Evolutionary conservation across 2,888 invertebrate species (phyloP).

Genomic region (Theretra japonica): DNA sequence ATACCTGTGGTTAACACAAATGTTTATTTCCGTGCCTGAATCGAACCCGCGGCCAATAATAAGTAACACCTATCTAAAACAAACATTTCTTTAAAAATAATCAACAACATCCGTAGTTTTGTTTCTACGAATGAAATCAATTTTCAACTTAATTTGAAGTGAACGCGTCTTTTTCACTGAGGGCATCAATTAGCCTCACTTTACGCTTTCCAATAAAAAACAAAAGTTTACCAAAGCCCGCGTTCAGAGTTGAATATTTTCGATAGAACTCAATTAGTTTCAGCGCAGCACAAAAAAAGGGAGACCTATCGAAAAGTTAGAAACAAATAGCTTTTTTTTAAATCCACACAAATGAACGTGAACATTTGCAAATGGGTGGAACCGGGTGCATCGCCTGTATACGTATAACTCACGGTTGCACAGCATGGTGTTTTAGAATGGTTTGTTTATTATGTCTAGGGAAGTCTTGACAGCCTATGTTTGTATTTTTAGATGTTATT

Average conservation of each 20-base stretch:
- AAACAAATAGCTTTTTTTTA: constrained; percentile 33
- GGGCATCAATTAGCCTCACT: constrained; percentile 3
- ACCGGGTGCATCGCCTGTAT: background rate
- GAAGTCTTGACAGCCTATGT: too few species aligned
- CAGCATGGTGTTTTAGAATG: background rate
- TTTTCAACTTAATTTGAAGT: background rate
- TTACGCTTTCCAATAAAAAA: constrained; percentile 36
- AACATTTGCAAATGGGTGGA: background rate
- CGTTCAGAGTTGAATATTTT: constrained; percentile 15
- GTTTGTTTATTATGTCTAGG: background rate
- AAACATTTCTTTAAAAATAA: too few species aligned
- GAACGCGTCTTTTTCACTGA: constrained; percentile 30
- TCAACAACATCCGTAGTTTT: too few species aligned
- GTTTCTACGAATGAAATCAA: background rate
- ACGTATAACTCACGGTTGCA: background rate
- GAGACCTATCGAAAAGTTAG: constrained; percentile 30
- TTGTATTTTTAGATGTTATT: too few species aligned
- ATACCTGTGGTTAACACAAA: too few species aligned
- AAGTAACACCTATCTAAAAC: too few species aligned
- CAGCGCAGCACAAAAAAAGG: constrained; percentile 28
- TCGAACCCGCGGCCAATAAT: too few species aligned
- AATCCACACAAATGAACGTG: constrained; percentile 33
- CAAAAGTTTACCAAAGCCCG: constrained; percentile 37
- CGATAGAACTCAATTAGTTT: constrained; percentile 29
- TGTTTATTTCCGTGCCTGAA: too few species aligned